phyloP scores from a whole-genome alignment of 2,888 invertebrate species.

The Zaprionus bogoriensis region DNA sequence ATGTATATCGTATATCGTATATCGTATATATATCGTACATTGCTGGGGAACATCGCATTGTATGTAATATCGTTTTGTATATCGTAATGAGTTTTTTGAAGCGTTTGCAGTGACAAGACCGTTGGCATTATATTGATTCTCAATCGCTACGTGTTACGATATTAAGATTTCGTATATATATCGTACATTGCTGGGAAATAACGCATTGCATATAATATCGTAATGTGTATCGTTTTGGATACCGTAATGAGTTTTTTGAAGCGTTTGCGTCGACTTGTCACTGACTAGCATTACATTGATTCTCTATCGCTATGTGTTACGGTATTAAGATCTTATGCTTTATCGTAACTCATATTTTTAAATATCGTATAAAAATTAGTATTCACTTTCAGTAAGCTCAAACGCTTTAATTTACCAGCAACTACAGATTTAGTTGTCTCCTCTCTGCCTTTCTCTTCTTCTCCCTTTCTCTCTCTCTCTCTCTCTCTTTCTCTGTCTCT shows the following conservation, averaged over 20 bases:
- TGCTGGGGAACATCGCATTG: not conserved
- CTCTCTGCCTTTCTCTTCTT: not conserved
- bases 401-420: not conserved
- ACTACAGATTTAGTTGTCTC: not conserved
- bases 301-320: not conserved
- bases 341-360: not conserved
- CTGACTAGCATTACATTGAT: too few species aligned
- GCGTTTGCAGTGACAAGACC: too few species aligned
- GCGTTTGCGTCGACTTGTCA: too few species aligned
- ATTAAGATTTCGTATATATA: not conserved
- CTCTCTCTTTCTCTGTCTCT: not conserved
- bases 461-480: not conserved
- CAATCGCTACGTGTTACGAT: not conserved
- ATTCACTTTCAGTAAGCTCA: not conserved
- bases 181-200: too few species aligned
- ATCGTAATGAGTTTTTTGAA: too few species aligned
- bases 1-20: too few species aligned
- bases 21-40: not conserved
- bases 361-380: not conserved
- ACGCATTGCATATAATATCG: too few species aligned
- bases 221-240: not conserved
- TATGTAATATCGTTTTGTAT: not conserved
- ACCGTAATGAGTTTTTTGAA: too few species aligned
- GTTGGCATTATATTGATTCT: too few species aligned
- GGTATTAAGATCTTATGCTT: not conserved